Evolutionary conservation across 2,113 vertebrate genomes (phyloP).

Genomic region (Nyctereutes procyonoides): DNA sequence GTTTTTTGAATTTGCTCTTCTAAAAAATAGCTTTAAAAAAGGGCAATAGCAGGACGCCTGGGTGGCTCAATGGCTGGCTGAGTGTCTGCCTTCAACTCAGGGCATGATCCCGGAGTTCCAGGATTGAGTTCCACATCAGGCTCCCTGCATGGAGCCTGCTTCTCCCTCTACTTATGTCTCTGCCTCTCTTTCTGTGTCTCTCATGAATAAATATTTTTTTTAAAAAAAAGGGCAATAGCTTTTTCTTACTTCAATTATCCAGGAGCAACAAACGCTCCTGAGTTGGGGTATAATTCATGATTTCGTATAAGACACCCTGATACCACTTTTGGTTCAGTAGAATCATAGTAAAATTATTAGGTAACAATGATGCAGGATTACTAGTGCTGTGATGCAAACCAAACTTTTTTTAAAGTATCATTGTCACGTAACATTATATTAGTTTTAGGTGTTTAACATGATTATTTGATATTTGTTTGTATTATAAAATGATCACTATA

Average conservation of each 20-base stretch:
- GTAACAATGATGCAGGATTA: background rate
- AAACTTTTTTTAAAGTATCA: background rate
- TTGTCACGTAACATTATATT: background rate
- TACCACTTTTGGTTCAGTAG: background rate
- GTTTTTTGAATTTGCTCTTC: conserved; percentile 9
- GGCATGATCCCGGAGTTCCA: too few relatives aligned
- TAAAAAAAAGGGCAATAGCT: background rate
- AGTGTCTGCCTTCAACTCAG: too few relatives aligned
- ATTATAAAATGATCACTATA: background rate
- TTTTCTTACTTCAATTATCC: background rate
- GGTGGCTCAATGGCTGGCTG: too few relatives aligned
- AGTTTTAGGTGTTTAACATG: background rate
- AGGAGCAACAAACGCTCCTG: background rate
- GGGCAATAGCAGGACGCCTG: too few relatives aligned
- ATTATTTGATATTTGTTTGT: background rate
- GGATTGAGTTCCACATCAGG: too few relatives aligned
- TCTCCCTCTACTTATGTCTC: too few relatives aligned
- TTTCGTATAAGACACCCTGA: background rate
- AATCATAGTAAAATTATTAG: conserved; percentile 3
- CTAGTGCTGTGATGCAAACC: background rate
- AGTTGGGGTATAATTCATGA: background rate
- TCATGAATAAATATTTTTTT: too few relatives aligned
- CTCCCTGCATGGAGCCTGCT: too few relatives aligned
- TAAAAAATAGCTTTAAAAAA: conserved; percentile 5
- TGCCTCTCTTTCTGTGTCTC: too few relatives aligned